A percentile compares a stretch with the other conserved stretches of the same genome.
These are phyloP conservation scores for Cataglyphis rosenhaueri DNA, from an alignment of 2,888 invertebrate species.

Conservation along the genomic window DNA sequence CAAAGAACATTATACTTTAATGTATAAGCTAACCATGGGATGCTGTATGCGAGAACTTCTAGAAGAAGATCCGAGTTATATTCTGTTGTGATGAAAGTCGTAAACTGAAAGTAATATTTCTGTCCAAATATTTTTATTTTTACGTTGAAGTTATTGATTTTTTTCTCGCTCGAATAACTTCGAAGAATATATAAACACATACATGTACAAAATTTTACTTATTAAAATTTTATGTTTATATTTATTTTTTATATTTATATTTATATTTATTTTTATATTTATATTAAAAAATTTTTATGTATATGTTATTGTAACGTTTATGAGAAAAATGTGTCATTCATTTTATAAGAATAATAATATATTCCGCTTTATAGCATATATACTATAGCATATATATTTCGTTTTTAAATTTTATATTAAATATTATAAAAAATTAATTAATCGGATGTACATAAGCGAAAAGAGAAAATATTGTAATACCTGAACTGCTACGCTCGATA, in stretches of 20 bases:
- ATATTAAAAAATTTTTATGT: background rate
- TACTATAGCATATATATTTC: background rate
- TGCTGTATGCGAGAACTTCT: constrained; percentile 20
- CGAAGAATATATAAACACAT: background rate
- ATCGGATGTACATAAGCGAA: background rate
- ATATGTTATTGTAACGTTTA: background rate
- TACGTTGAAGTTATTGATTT: background rate
- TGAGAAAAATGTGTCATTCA: background rate
- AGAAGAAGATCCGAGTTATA: constrained; percentile 27
- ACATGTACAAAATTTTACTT: background rate
- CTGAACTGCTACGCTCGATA: constrained; percentile 20
- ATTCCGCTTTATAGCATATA: background rate
- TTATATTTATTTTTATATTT: background rate
- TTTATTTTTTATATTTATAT: background rate
- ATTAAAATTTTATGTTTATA: background rate
- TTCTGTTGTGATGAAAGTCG: constrained; percentile 22
- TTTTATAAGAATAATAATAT: background rate
- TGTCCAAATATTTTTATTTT: background rate
- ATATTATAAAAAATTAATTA: background rate
- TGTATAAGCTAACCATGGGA: constrained; percentile 27
- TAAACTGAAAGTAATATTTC: constrained; percentile 38
- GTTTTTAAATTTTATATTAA: background rate
- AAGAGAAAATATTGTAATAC: background rate
- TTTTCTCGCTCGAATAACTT: background rate
- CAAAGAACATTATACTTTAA: constrained; percentile 33